Base-by-base conservation (phyloP, 2,888 invertebrate genomes). In the Eilema griseolum region DNA sequence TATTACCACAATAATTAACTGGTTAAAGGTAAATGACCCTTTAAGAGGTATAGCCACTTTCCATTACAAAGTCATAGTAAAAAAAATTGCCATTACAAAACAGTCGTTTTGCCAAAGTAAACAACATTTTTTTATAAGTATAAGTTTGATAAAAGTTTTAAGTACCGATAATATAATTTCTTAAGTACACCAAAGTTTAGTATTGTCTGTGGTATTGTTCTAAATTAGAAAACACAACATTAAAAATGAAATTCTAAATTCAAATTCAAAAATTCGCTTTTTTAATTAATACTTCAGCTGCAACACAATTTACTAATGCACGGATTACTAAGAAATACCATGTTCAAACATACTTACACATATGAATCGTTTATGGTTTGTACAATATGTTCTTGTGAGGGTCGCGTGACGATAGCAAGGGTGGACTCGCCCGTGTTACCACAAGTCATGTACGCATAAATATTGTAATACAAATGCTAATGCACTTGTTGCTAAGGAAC, bases 401-500 rank as follows among this genome's bases (percentile, higher is more conserved):
- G 68, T 83, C 71, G 82, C 82, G 82, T 82, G 81, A 73, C 77
- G 66, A 64, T 61, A 46, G 62, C 31, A 28, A 70, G 81, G 83
- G 72, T 69, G 76, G 70, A 62, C 72, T 73, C 64, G 61, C 67
- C 64, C 61, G 60, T 66, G 70, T 71, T 56, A 37, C 60, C 28
- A n/a, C 57, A 73, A 56, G 56, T 61, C 61, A 24, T 71, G 37
- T 72, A 61, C 26, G n/a, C 61, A 72, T 74, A 63, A 69, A 71
- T 74, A 71, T 71, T 70, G 72, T 66, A 72, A 73, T 67, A 61
- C 70, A 68, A 78, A 77, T 76, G 73, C 65, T 74, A 72, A 72
- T 71, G 66, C 67, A 69, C 66, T 63, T 63, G 71, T 69, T 75
- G 59, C 41, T 66, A 70, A 67, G 69, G 67, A 56, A 57, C 64